These are phyloP conservation scores for Stichopus chloronotus DNA, from an alignment of 35 echinoderm and acorn worm genomes.

Conservation along the genomic window DNA sequence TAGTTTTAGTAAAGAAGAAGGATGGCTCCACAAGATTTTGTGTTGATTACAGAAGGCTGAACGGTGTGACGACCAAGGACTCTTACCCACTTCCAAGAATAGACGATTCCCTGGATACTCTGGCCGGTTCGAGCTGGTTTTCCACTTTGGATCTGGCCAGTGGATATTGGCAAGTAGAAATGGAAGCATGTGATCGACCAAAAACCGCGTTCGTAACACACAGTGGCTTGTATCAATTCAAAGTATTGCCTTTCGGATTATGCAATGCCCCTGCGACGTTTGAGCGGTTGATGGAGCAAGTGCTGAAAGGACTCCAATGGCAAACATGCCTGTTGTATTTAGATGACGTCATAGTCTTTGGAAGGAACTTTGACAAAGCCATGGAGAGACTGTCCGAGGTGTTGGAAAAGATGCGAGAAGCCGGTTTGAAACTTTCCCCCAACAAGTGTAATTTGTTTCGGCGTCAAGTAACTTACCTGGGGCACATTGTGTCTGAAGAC, in stretches of 20 bases:
- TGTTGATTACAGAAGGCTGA: conserved; percentile 63
- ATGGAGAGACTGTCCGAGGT: no score
- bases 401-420: no score
- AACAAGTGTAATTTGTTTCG: conserved; percentile 54
- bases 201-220: conserved; percentile 42
- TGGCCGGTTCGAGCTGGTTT: no score
- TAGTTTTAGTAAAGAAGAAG: conserved; percentile 67
- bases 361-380: no score
- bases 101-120: no score
- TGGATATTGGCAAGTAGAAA: conserved; percentile 34
- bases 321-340: no score
- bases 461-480: conserved; percentile 55
- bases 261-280: no score
- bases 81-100: conserved; percentile 67
- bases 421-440: conserved; percentile 61
- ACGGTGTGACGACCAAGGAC: conserved; percentile 58
- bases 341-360: no score
- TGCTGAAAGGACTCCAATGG: no score
- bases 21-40: conserved; percentile 56
- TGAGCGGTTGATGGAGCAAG: no score
- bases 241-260: conserved; percentile 36
- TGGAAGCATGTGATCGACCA: conserved; percentile 31
- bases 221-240: conserved; percentile 15
- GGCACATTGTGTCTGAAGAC: conserved; percentile 39
- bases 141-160: no score